Base-by-base conservation (phyloP, 2,888 invertebrate species). In the Macaria liturata region DNA sequence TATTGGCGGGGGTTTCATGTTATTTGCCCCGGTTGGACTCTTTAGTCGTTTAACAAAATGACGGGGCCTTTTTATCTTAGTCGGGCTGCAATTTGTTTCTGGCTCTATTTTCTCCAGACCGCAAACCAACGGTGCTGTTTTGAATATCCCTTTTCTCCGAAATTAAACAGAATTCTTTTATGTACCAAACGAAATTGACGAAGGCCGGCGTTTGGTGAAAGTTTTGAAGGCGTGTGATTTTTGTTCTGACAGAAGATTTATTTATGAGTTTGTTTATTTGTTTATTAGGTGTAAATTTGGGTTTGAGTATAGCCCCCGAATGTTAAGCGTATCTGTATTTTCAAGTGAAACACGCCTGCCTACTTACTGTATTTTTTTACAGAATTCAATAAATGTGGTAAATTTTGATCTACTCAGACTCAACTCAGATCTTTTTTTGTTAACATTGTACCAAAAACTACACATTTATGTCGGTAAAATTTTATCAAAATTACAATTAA, bases 1-100 rank as follows among this genome's bases (percentile, higher is more conserved):
- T 73, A 79, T 81, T 69, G 69, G 72, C 69, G 70, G 64, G 69
- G 70, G 74, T 72, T 72, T 72, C 69, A 67, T 70, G 79, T 80
- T 83, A 83, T 84, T 86, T 84, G 81, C 76, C 74, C 74, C 71
- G 76, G 76, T 70, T 68, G 72, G 76, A 78, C 85, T 81, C 79
- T 70, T 52, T 72, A 83, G 85, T 87, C 86, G 83, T 89, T 89
- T 87, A 88, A 83, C 88, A 88, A 87, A 88, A 88, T 85, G 89
- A 88, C 88, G 86, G 82, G 82, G 75, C 84, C 88, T 88, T 89
- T 89, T 89, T 88, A 89, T 90, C 89, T 88, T 81, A 85, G 87
- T 88, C 88, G 81, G 74, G 76, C 70, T 81, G 81, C 86, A 84
- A 88, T 89, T 88, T 88, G 89, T 89, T 83, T 80, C 78, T 77